These are phyloP conservation scores for Cyanoliseus patagonus DNA, from an alignment of 2,113 vertebrate genomes.

Conservation along the genomic window DNA sequence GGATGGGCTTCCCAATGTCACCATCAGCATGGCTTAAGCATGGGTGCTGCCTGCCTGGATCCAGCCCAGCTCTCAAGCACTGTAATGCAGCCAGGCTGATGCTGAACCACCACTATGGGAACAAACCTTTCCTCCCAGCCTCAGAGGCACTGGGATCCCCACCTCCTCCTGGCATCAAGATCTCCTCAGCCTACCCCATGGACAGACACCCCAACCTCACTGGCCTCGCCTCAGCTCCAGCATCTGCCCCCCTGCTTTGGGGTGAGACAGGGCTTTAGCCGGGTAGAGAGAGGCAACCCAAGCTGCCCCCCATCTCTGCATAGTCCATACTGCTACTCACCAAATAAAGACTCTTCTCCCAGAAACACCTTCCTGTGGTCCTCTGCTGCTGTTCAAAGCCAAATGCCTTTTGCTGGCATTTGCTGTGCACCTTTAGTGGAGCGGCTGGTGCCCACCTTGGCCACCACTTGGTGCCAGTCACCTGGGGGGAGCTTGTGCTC, in stretches of 20 bases:
- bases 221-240: background rate
- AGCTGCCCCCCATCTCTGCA: background rate
- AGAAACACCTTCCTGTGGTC: background rate
- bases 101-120: fast-evolving
- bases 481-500: background rate
- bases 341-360: background rate
- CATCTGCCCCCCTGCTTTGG: background rate
- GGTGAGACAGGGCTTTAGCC: background rate
- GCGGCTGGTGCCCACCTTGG: background rate
- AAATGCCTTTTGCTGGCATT: background rate
- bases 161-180: background rate
- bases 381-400: background rate
- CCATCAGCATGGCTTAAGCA: fast-evolving
- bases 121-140: background rate
- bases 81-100: background rate
- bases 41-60: background rate
- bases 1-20: background rate
- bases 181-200: background rate
- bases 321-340: background rate
- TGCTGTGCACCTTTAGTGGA: background rate
- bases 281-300: background rate
- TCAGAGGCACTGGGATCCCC: background rate
- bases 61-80: background rate
- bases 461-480: fast-evolving
- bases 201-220: background rate